Evolutionary conservation across 2,113 vertebrate genomes (phyloP).

Genomic region (Podarcis muralis): DNA sequence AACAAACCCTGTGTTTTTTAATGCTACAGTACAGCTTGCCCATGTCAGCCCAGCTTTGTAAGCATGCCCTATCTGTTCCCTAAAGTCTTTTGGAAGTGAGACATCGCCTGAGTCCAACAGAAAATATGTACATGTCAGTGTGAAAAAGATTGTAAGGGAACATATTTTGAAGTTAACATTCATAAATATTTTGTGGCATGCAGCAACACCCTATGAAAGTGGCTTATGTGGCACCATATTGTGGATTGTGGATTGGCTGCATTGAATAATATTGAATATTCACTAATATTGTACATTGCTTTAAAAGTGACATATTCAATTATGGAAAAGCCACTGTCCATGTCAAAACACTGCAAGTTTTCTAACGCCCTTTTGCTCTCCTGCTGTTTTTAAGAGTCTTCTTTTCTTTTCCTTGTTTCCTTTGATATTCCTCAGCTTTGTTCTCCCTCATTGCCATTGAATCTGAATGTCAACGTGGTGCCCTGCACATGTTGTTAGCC

Average conservation of each 20-base stretch:
- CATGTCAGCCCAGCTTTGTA: background rate
- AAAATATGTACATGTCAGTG: background rate
- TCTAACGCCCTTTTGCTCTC: background rate
- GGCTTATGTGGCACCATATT: background rate
- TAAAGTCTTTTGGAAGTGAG: background rate
- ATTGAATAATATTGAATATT: background rate
- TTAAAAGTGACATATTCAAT: background rate
- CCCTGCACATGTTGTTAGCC: too few relatives aligned
- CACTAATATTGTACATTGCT: background rate
- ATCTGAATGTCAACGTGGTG: background rate
- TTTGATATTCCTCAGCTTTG: background rate
- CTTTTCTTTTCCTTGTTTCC: background rate
- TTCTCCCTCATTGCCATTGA: background rate
- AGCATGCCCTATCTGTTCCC: background rate
- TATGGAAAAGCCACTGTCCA: background rate
- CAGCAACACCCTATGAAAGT: background rate
- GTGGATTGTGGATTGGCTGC: background rate
- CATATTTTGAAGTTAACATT: background rate
- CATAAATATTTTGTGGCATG: background rate
- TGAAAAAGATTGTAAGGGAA: background rate
- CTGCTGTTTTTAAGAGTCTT: background rate
- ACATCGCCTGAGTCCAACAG: background rate
- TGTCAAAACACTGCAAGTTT: background rate
- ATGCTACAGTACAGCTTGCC: background rate
- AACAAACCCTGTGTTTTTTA: background rate